phyloP scores from a whole-genome alignment of 2,888 invertebrate species.

The Ypsolopha sequella region DNA sequence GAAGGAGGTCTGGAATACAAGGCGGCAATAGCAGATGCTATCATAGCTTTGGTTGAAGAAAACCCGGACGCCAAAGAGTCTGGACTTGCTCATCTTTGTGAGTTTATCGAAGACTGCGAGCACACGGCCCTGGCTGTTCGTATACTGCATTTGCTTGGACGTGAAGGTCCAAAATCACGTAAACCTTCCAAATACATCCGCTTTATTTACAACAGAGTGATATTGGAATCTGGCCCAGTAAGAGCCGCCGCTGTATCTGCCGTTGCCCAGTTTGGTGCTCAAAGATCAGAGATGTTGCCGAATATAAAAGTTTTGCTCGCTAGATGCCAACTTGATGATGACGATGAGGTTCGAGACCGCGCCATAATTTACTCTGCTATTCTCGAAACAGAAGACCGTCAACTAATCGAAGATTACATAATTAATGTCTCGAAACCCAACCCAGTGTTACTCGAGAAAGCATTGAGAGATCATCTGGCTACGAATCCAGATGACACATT shows the following conservation, averaged over 20 bases:
- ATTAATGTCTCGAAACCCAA: slow-evolving; percentile 84
- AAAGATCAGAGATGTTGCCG: slow-evolving; percentile 73
- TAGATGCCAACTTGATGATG: slow-evolving; percentile 94
- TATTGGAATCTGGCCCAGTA: slow-evolving; percentile 95
- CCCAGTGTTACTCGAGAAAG: slow-evolving; percentile 88
- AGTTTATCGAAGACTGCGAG: slow-evolving; percentile 99
- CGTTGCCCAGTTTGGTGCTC: slow-evolving; percentile 97
- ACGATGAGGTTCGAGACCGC: slow-evolving; percentile 98
- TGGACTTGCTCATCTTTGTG: slow-evolving; percentile 95
- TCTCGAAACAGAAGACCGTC: slow-evolving; percentile 77
- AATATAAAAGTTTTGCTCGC: slow-evolving; percentile 86
- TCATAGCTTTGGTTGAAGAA: slow-evolving; percentile 97
- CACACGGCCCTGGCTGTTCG: slow-evolving; percentile 96
- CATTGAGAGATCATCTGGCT: slow-evolving; percentile 84
- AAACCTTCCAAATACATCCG: slow-evolving; percentile 90
- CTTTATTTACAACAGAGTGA: slow-evolving; percentile 91
- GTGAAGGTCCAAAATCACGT: slow-evolving; percentile 96
- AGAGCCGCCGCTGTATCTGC: slow-evolving; percentile 98
- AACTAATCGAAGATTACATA: slow-evolving; percentile 82
- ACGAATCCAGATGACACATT: slow-evolving; percentile 81
- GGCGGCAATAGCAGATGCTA: slow-evolving; percentile 97
- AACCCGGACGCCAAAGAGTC: slow-evolving; percentile 98
- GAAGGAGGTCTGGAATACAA: slow-evolving; percentile 99
- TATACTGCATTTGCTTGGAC: slow-evolving; percentile 95
- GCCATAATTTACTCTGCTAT: slow-evolving; percentile 96